Conservation (phyloP, 1,140 invertebrate genomes). For the Lutraria rhynchaena region DNA sequence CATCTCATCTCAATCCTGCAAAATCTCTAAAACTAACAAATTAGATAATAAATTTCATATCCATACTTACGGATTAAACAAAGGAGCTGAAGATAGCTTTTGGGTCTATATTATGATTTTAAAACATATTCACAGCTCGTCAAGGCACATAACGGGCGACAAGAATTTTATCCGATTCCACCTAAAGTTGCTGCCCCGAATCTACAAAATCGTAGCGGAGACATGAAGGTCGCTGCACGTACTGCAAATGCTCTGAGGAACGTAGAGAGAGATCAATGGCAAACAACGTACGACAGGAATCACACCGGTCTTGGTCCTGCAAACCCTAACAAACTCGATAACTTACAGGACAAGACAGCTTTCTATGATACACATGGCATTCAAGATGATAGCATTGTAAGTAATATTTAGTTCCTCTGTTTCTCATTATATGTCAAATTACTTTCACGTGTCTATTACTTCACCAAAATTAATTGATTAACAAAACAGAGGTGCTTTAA, state of each 20-base stretch:
- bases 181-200: conserved; percentile 77
- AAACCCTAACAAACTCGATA: conserved; percentile 78
- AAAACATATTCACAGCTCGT: conserved; percentile 70
- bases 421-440: too few relatives aligned
- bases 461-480: too few relatives aligned
- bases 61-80: too few relatives aligned
- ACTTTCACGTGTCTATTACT: too few relatives aligned
- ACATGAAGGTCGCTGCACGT: conserved; percentile 63
- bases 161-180: conserved; percentile 78
- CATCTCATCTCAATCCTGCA: too few relatives aligned
- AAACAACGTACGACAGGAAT: conserved; percentile 74
- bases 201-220: conserved; percentile 67
- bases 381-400: conserved; percentile 76
- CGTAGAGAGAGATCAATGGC: conserved; percentile 79
- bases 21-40: too few relatives aligned
- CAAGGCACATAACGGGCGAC: conserved; percentile 70
- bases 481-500: too few relatives aligned
- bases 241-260: conserved; percentile 77
- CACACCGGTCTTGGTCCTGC: conserved; percentile 78
- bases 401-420: conserved; percentile 4
- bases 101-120: too few relatives aligned
- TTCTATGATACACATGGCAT: conserved; percentile 65
- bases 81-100: too few relatives aligned
- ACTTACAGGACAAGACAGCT: conserved; percentile 74
- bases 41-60: too few relatives aligned